Evolutionary conservation across 92 coral and sea anemone species (phyloP).

Genomic region (Montipora capitata): DNA sequence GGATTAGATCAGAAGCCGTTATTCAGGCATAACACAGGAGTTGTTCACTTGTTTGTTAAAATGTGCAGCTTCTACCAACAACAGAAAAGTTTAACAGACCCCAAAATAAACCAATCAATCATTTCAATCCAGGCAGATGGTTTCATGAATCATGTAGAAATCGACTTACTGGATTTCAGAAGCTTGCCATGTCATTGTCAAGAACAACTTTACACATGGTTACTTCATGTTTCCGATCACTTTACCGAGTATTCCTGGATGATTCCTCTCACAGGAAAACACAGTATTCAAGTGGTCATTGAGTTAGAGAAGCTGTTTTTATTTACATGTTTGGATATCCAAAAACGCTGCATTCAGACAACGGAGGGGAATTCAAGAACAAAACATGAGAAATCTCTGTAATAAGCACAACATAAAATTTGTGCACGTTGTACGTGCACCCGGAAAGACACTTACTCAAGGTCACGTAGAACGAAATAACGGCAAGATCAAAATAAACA

Average conservation of each 20-base stretch:
- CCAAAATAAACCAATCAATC: constrained; percentile 39
- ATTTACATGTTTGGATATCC: too few relatives aligned
- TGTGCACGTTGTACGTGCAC: constrained; percentile 40
- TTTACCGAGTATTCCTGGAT: constrained; percentile 51
- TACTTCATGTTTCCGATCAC: constrained; percentile 18
- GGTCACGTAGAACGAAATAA: constrained; percentile 47
- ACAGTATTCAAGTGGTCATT: constrained; percentile 26
- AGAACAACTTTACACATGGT: constrained; percentile 29
- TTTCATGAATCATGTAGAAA: constrained; percentile 49
- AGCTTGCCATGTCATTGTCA: constrained; percentile 29
- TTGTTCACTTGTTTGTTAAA: constrained; percentile 42
- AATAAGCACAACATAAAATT: too few relatives aligned
- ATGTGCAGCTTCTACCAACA: constrained; percentile 43
- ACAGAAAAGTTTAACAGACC: constrained; percentile 48
- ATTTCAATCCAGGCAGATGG: constrained; percentile 42
- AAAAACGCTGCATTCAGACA: too few relatives aligned
- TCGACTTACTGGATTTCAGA: constrained; percentile 7
- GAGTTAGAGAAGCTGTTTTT: constrained; percentile 30
- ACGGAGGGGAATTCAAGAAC: too few relatives aligned
- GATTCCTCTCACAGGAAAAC: constrained; percentile 37
- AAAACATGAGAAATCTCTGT: too few relatives aligned
- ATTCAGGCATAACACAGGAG: constrained; percentile 51
- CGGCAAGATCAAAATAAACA: constrained; percentile 39
- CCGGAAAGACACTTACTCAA: constrained; percentile 32
- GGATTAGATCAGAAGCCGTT: constrained; percentile 21